Conservation (phyloP, 2,888 invertebrate genomes). For the Miltochrista miniata region DNA sequence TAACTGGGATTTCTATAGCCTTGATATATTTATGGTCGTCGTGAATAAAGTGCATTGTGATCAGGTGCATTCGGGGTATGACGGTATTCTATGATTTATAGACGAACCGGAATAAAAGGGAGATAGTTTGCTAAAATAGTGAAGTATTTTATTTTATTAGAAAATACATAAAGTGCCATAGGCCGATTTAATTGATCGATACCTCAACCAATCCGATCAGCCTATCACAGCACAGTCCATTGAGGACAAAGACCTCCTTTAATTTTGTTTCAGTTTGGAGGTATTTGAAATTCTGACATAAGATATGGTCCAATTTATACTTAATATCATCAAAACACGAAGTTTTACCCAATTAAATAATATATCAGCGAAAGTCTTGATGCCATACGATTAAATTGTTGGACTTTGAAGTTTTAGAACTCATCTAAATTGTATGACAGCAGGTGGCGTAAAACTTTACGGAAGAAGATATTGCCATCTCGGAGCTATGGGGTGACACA, state of each 20-base stretch:
- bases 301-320: too few species aligned
- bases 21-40: conserved; percentile 4
- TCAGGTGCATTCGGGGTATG: conserved; percentile 38
- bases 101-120: conserved; percentile 25
- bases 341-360: conserved; percentile 6
- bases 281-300: too few species aligned
- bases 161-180: too few species aligned
- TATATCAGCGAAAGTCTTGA: conserved; percentile 11
- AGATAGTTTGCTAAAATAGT: conserved; percentile 3
- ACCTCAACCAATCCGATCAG: too few species aligned
- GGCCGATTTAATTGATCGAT: too few species aligned
- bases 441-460: conserved; percentile 41
- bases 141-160: too few species aligned
- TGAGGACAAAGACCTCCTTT: too few species aligned
- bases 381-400: conserved; percentile 21
- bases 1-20: background rate
- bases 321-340: too few species aligned
- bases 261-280: too few species aligned
- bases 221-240: too few species aligned
- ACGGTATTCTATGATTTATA: conserved; percentile 40
- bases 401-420: conserved; percentile 35
- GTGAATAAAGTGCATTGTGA: conserved; percentile 32
- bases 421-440: conserved; percentile 41
- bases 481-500: conserved; percentile 25
- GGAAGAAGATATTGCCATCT: conserved; percentile 29